Conservation (phyloP, 2,113 vertebrate genomes). For the Xyrauchen texanus region DNA sequence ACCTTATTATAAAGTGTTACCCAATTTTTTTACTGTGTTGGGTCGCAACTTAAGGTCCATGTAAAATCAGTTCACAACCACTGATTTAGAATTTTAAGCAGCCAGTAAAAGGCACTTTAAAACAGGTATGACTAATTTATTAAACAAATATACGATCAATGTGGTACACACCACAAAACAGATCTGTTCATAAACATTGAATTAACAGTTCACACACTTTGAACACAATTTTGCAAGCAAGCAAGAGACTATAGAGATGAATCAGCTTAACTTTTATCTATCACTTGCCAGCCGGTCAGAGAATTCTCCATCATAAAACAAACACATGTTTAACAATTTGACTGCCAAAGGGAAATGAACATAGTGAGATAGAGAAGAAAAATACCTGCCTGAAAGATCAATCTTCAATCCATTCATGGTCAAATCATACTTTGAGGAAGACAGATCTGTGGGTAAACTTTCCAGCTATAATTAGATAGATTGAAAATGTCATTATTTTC, state of each 20-base stretch:
- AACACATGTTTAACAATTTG: constrained; percentile 12
- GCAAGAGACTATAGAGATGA: too few species aligned
- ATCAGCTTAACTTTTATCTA: too few species aligned
- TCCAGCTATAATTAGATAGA: constrained; percentile 20
- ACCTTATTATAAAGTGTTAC: too few species aligned
- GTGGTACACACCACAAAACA: too few species aligned
- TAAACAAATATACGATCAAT: not conserved
- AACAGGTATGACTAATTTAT: not conserved
- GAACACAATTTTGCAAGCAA: too few species aligned
- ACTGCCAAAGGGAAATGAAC: not conserved
- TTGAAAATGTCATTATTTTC: not conserved
- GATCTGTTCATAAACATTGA: not conserved
- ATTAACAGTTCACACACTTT: not conserved
- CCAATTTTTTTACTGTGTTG: too few species aligned
- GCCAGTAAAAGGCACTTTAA: not conserved
- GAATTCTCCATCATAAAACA: constrained; percentile 13
- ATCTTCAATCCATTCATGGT: not conserved
- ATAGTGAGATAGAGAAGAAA: not conserved
- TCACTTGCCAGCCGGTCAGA: not conserved
- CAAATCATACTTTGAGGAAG: not conserved
- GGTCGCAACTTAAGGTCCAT: too few species aligned
- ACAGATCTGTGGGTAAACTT: constrained; percentile 23
- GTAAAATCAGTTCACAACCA: not conserved
- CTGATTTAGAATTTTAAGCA: not conserved
- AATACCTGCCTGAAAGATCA: constrained; percentile 15